Conservation (phyloP, 2,113 vertebrate genomes). For the Pagrus major region DNA sequence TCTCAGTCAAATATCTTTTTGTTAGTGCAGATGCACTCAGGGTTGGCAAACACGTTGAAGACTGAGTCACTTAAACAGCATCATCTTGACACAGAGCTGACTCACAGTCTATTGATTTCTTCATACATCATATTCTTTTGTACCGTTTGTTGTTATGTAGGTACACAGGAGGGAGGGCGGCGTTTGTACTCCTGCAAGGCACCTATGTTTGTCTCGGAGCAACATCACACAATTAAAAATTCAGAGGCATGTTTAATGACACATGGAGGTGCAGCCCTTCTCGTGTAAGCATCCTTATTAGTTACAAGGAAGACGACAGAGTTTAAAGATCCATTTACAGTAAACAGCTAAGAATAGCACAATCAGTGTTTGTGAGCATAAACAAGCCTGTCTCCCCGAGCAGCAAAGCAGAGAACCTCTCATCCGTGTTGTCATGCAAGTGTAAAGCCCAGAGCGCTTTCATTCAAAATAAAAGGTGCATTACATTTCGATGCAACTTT, state of each 20-base stretch:
- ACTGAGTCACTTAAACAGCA: conserved; percentile 72
- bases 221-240: conserved; percentile 31
- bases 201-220: conserved; percentile 28
- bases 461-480: conserved; percentile 52
- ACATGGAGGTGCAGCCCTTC: conserved; percentile 30
- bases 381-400: conserved; percentile 51
- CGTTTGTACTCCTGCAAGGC: conserved; percentile 35
- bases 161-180: not conserved
- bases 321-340: conserved; percentile 58
- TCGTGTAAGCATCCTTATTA: conserved; percentile 52
- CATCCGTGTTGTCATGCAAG: conserved; percentile 60
- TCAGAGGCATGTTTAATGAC: conserved; percentile 31
- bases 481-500: conserved; percentile 47
- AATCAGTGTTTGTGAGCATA: conserved; percentile 50
- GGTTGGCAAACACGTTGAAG: conserved; percentile 66
- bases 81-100: conserved; percentile 66
- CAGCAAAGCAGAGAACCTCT: conserved; percentile 41
- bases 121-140: conserved; percentile 57
- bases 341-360: conserved; percentile 55
- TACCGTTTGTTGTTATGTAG: conserved; percentile 49
- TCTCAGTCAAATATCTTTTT: conserved; percentile 66
- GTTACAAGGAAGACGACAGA: conserved; percentile 23
- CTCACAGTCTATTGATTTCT: conserved; percentile 68
- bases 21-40: conserved; percentile 65
- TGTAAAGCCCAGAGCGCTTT: conserved; percentile 58